Percentiles rank a stretch among this genome's conserved stretches.
Evolutionary conservation across 2,113 vertebrate species (phyloP).

Genomic region (Tragelaphus scriptus): DNA sequence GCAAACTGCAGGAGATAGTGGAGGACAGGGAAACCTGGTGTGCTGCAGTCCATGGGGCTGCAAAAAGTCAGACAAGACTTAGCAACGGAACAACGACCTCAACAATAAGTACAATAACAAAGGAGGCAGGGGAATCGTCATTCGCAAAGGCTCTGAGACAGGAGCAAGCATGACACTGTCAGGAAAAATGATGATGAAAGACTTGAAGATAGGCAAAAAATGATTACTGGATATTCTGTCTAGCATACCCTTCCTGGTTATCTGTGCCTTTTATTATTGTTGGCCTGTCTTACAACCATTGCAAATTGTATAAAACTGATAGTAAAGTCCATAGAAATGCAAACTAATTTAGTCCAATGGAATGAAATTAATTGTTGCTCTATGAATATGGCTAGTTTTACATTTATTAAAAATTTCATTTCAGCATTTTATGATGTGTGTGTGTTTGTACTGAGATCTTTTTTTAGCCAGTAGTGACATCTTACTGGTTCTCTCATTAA

Average conservation of each 20-base stretch:
- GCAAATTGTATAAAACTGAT: constrained; percentile 31
- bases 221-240: neutral
- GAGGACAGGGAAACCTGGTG: neutral
- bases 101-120: neutral
- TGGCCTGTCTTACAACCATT: neutral
- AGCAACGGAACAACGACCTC: neutral
- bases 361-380: neutral
- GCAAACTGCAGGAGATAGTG: neutral
- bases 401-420: neutral
- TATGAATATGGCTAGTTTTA: neutral
- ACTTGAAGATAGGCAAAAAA: neutral
- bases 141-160: neutral
- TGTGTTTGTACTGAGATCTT: neutral
- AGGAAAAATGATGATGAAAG: neutral
- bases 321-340: neutral
- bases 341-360: constrained; percentile 29
- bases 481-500: neutral
- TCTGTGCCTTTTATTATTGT: neutral
- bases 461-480: neutral
- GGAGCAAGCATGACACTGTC: neutral
- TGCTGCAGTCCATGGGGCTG: neutral
- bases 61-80: neutral
- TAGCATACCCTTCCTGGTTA: neutral
- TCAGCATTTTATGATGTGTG: neutral
- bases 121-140: neutral